Evolutionary conservation across 2,888 invertebrate genomes (phyloP), one percentile per base, ranked within the genome.

Genomic region (Acleris cristana): DNA sequence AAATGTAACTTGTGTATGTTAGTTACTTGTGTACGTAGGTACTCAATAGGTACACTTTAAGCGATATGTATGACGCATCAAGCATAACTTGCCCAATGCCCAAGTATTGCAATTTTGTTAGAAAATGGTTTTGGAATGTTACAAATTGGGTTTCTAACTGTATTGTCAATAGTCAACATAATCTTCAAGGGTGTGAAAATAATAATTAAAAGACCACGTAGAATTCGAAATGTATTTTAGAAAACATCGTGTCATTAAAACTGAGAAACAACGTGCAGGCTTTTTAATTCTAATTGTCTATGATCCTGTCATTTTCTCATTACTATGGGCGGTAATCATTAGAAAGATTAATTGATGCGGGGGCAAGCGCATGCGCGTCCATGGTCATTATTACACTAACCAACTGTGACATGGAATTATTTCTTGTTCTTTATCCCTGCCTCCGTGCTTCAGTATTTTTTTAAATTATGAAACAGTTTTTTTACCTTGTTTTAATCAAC

Each of bases 221-320:
- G 0, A 45, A 0, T 44, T 44, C 5, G 45, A 45, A 45, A n/a
- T 45, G 5, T n/a, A n/a, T n/a, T 18, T 7, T 16, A 48, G 5
- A 48, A 48, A 48, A 18, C 6, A 48, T 5, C 18, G 16, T n/a
- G 48, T 18, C 6, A 48, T 40, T 10, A 40, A 40, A 40, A 40
- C 40, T 40, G 1, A 40, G 14, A 4, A 40, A 40, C 14, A 40
- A 40, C 12, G 14, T 0, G 14, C 40, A 40, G 40, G 40, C 48
- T 40, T 56, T 56, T 56, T 40, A 56, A 44, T 44, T 56, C 0
- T 55, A 55, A 56, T 44, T 56, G 56, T 56, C 44, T 56, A 56
- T 56, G 56, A 56, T 56, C 56, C 56, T 56, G 56, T 56, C 56
- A 56, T 56, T 56, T 56, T 56, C 56, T 56, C 40, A 56, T 56